Evolutionary conservation across 2,113 vertebrate genomes (phyloP).

Genomic region (Lipophrys pholis): DNA sequence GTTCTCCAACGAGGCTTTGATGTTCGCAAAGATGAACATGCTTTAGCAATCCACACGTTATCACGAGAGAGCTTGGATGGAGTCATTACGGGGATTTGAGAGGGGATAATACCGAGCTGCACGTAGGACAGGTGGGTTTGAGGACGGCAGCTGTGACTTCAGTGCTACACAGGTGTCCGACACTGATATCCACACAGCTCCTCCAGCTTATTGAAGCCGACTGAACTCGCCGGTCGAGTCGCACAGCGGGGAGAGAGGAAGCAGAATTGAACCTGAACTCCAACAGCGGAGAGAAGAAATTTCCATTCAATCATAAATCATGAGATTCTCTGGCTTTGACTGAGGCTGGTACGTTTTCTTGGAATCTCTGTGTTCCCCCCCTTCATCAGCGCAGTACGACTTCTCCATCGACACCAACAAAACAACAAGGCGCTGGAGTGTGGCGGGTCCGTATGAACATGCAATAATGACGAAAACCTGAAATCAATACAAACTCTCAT

Average conservation of each 20-base stretch:
- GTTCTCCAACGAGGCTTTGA: conserved; percentile 72
- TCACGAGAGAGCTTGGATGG: conserved; percentile 54
- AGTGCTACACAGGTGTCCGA: conserved; percentile 16
- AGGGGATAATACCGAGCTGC: conserved; percentile 34
- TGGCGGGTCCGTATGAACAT: no score
- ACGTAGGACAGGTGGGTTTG: conserved; percentile 57
- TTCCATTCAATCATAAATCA: conserved; percentile 28
- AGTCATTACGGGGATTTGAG: conserved; percentile 57
- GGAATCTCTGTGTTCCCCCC: conserved; percentile 25
- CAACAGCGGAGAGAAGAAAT: conserved; percentile 26
- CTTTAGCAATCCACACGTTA: conserved; percentile 75
- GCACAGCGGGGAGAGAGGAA: conserved; percentile 1
- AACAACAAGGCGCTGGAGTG: no score
- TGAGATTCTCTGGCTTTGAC: conserved; percentile 9
- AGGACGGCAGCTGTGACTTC: conserved; percentile 53
- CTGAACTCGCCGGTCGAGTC: conserved; percentile 6
- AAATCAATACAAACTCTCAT: no score
- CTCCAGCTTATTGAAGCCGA: not conserved
- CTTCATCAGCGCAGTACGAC: conserved; percentile 24
- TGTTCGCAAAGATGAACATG: conserved; percentile 70
- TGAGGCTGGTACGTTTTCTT: conserved; percentile 34
- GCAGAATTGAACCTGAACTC: conserved; percentile 17
- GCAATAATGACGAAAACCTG: no score
- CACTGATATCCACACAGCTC: not conserved
- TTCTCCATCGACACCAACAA: not conserved